Conservation (phyloP, 2,113 vertebrate genomes). For the Pimephales promelas region DNA sequence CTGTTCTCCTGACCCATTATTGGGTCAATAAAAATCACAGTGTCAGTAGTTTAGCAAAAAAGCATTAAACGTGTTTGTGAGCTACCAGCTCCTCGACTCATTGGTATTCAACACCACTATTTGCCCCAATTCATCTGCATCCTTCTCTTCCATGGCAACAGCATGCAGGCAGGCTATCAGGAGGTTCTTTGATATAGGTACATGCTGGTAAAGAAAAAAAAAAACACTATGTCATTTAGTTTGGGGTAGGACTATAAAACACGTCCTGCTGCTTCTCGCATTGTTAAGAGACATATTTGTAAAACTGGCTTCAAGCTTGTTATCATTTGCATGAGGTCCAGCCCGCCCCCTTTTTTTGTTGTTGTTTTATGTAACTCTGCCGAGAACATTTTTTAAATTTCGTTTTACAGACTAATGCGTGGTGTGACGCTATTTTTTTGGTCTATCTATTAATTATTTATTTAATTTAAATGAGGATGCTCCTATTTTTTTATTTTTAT, state of each 20-base stretch:
- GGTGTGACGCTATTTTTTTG: neutral
- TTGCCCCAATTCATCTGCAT: slow-evolving; percentile 91
- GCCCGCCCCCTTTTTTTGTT: slow-evolving; percentile 16
- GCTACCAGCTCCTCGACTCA: slow-evolving; percentile 73
- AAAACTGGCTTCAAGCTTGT: slow-evolving; percentile 59
- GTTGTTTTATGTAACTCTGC: neutral
- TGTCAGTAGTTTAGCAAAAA: slow-evolving; percentile 27
- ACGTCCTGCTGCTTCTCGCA: slow-evolving; percentile 28
- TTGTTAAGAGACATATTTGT: slow-evolving; percentile 62
- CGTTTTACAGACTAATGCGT: neutral
- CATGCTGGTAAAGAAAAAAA: slow-evolving; percentile 61
- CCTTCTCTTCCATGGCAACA: slow-evolving; percentile 84
- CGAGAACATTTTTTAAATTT: neutral
- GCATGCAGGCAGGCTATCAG: slow-evolving; percentile 84
- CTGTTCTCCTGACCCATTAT: neutral
- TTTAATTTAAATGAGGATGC: neutral
- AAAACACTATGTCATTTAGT: slow-evolving; percentile 68
- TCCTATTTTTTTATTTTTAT: neutral
- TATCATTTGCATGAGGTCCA: slow-evolving; percentile 39
- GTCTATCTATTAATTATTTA: neutral
- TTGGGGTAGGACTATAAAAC: slow-evolving; percentile 60
- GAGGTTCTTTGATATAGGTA: slow-evolving; percentile 85
- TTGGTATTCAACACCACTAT: slow-evolving; percentile 89
- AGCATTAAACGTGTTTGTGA: slow-evolving; percentile 10
- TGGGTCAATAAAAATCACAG: neutral